Conservation (phyloP, 2,888 invertebrate species). For the Aplocera efformata region DNA sequence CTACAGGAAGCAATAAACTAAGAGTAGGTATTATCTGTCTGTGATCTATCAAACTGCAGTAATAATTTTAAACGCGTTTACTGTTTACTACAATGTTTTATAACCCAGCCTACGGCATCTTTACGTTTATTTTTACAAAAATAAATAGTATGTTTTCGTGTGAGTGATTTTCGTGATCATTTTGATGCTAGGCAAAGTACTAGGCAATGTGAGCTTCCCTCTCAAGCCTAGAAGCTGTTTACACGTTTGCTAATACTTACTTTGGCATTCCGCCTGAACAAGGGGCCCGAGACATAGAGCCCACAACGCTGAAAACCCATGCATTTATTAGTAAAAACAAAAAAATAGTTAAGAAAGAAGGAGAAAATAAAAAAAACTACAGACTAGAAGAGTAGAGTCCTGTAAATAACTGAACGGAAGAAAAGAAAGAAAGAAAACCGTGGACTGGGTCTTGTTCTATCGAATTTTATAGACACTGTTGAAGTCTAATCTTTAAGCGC, state of each 20-base stretch:
- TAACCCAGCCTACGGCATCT: constrained; percentile 55
- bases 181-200: constrained; percentile 12
- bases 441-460: constrained; percentile 51
- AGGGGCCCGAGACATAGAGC: constrained; percentile 74
- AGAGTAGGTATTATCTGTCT: no score
- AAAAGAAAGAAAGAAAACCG: constrained; percentile 35
- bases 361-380: constrained; percentile 40
- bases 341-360: constrained; percentile 46
- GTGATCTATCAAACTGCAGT: constrained; percentile 11
- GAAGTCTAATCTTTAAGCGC: neutral
- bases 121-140: constrained; percentile 23
- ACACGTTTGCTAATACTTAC: constrained; percentile 60
- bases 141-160: constrained; percentile 25
- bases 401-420: constrained; percentile 68
- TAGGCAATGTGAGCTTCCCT: constrained; percentile 33
- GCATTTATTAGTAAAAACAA: constrained; percentile 74
- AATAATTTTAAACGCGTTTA: constrained; percentile 16
- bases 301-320: constrained; percentile 80
- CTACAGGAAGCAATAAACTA: constrained; percentile 5
- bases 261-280: constrained; percentile 78
- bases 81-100: constrained; percentile 20
- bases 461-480: constrained; percentile 6
- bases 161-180: constrained; percentile 23
- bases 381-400: constrained; percentile 49
- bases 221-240: constrained; percentile 49